Evolutionary conservation across 2,797 vertebrate genomes (phyloP), one percentile per base, ranked within the genome.

Genomic region (Rhabdomys pumilio): DNA sequence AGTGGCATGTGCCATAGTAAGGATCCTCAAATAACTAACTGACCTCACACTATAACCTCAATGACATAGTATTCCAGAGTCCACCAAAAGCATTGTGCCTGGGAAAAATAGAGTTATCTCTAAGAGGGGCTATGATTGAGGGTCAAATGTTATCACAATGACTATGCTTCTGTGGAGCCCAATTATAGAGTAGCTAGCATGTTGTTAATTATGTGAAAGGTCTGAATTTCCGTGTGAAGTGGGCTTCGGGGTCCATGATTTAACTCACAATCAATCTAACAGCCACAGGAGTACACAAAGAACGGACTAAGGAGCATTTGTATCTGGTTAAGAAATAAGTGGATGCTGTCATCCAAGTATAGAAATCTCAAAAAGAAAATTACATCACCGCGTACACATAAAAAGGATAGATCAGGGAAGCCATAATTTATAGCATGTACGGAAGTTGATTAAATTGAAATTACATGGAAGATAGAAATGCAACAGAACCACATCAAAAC

Each of bases 401-500:
- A 80, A 73, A 76, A 95, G 69, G 67, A 14, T 53, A 87, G 47
- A 84, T 47, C 55, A 31, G 69, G 1, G 26, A 91, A 76, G 29
- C 82, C 41, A 67, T 89, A 61, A 77, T 89, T 91, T 86, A 81
- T 61, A 65, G 67, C 55, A 47, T 83, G 31, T 44, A 65, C 3
- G 59, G 59, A 76, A 80, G 59, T 84, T 47, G 89, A 94, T 95
- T 83, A 86, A 93, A 89, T 9, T 80, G 79, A 91, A 96, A 90
- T 91, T 59, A 92, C 90, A 79, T n/a, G 72, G 72, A 69, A 65
- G 88, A 89, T 57, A 83, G 15, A 47, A 57, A 34, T 20, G 67
- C 53, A 41, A 59, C 26, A 73, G 69, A 95, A 81, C 90, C 89
- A 91, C 95, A 96, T 94, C 89, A 95, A 87, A 90, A 95, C 19